Evolutionary conservation across 2,888 invertebrate species (phyloP), one percentile per base, ranked within the genome.

Genomic region (Polyommatus iphigenia): DNA sequence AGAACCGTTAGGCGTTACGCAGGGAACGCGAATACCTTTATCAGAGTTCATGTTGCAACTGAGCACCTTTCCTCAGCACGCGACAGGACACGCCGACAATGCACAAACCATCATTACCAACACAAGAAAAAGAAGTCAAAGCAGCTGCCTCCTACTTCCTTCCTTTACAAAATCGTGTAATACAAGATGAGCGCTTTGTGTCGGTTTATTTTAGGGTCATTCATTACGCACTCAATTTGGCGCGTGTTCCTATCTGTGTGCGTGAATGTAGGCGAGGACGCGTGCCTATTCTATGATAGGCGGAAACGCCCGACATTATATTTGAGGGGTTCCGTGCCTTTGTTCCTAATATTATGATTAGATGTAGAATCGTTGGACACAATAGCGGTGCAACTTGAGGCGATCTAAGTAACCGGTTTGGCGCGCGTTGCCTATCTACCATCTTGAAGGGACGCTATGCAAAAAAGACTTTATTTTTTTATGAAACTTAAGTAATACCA

Each of bases 101-200:
- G 87, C 91, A 88, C 89, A 90, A 89, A 89, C 92, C 92, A 92
- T 93, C 92, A 93, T 93, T 93, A 93, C 88, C 82, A 86, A 87
- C 85, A 82, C 84, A 89, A 89, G 89, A 89, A 89, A 89, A 91
- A 89, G 89, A 91, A 91, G 89, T 88, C 87, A 87, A 82, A 80
- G 87, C 93, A 93, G 93, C 93, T 93, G 93, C 91, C 91, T 90
- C 92, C 92, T 88, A 93, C 93, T 93, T 94, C 93, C 93, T 93
- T 84, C 87, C 79, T 85, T 86, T 90, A 91, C 92, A 93, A 93
- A 90, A 84, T 87, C 83, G 86, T 89, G 93, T 92, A 94, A 94
- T 89, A 90, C 90, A 93, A 94, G 93, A 93, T 88, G 92, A 85
- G 78, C 85, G 86, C 83, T 85, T 92, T 90, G 91, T 87, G 82